Evolutionary conservation across 1,140 invertebrate species (phyloP).

Genomic region (Bilobella aurantiaca): DNA sequence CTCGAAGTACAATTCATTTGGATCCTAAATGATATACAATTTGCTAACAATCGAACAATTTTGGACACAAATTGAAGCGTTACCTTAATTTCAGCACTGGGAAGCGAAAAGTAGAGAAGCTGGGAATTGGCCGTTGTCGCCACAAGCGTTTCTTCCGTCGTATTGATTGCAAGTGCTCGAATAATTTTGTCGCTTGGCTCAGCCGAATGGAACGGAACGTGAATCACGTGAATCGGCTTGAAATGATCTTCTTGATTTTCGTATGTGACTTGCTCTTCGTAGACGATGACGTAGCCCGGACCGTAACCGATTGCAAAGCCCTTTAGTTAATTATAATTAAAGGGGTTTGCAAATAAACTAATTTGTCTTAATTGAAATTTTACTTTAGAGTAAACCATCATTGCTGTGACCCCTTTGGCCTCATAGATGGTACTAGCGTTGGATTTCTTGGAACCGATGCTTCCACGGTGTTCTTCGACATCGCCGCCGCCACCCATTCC

Average conservation of each 20-base stretch:
- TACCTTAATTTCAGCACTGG: conserved; percentile 40
- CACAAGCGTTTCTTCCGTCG: conserved; percentile 43
- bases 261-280: conserved; percentile 50
- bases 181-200: conserved; percentile 35
- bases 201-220: conserved; percentile 20
- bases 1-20: conserved; percentile 40
- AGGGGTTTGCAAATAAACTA: too few relatives aligned
- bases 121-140: conserved; percentile 42
- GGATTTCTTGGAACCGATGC: neutral
- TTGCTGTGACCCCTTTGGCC: conserved; percentile 32
- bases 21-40: conserved; percentile 36
- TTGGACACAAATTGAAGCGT: too few relatives aligned
- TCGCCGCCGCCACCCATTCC: neutral
- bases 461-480: neutral
- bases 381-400: conserved; percentile 27
- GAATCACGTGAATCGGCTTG: conserved; percentile 24
- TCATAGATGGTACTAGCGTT: conserved; percentile 27
- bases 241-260: conserved; percentile 35
- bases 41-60: too few relatives aligned
- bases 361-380: too few relatives aligned
- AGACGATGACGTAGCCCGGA: conserved; percentile 51
- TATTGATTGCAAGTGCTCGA: conserved; percentile 41
- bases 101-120: conserved; percentile 41
- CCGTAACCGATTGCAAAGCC: conserved; percentile 53
- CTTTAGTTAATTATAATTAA: too few relatives aligned